Conservation (phyloP, 2,797 vertebrate genomes). For the Premnoplex brunnescens region DNA sequence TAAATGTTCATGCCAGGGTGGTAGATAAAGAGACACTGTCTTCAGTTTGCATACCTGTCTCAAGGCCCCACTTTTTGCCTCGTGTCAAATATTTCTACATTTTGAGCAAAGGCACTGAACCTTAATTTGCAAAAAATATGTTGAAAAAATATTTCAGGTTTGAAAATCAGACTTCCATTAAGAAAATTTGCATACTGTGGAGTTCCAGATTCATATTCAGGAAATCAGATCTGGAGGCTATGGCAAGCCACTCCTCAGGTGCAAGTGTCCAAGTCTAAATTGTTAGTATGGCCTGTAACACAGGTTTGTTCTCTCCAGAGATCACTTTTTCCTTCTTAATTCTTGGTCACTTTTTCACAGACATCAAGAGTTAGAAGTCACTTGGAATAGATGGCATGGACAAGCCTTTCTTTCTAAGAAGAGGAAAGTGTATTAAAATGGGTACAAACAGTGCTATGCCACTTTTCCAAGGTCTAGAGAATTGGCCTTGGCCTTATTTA, state of each 20-base stretch:
- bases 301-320: background rate
- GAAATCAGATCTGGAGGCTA: background rate
- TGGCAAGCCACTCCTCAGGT: background rate
- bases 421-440: background rate
- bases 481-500: background rate
- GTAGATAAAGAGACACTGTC: background rate
- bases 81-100: background rate
- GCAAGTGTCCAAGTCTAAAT: background rate
- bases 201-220: background rate
- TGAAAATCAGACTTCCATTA: background rate
- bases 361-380: background rate
- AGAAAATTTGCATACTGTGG: background rate
- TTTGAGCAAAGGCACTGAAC: background rate
- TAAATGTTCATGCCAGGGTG: background rate
- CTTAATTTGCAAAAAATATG: background rate
- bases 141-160: background rate
- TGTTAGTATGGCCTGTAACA: background rate
- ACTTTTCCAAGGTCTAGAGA: background rate
- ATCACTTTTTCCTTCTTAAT: background rate
- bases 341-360: background rate
- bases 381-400: background rate
- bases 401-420: background rate
- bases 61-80: fast-evolving
- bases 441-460: fast-evolving
- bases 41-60: background rate